Evolutionary conservation across 2,113 vertebrate genomes (phyloP).

Genomic region (Sakesphorus luctuosus): DNA sequence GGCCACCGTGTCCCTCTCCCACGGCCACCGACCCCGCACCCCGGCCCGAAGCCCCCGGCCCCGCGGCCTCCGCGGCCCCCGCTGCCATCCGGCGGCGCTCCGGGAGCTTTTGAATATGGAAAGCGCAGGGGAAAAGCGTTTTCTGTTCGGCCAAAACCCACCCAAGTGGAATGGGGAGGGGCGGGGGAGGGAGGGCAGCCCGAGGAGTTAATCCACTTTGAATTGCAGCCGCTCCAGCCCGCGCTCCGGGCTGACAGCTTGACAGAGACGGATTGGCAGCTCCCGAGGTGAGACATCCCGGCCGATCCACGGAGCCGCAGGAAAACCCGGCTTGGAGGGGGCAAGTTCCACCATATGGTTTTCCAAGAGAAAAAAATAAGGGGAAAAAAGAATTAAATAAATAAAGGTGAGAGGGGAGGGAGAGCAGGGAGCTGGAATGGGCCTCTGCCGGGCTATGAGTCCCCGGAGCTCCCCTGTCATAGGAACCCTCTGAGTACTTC

Average conservation of each 20-base stretch:
- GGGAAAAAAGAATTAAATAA: neutral
- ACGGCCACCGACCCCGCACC: neutral
- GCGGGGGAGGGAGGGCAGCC: constrained; percentile 20
- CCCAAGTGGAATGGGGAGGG: constrained; percentile 64
- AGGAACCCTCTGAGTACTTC: neutral
- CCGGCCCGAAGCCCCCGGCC: neutral
- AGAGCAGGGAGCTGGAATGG: neutral
- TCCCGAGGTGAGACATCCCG: constrained; percentile 57
- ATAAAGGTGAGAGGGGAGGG: neutral
- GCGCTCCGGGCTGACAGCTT: constrained; percentile 45
- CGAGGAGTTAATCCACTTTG: constrained; percentile 66
- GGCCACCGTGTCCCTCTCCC: neutral
- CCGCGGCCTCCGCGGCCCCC: neutral
- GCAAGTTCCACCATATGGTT: neutral
- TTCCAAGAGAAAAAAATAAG: neutral
- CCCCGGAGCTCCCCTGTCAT: neutral
- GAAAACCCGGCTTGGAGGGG: neutral
- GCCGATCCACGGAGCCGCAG: neutral
- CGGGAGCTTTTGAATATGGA: constrained; percentile 49
- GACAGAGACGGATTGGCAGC: constrained; percentile 67
- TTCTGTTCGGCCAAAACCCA: constrained; percentile 53
- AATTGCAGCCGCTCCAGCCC: constrained; percentile 57
- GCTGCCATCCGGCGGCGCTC: neutral
- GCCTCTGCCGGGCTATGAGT: fast-evolving
- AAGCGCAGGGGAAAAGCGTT: constrained; percentile 7